Base-by-base conservation (phyloP, 2,113 vertebrate species). In the Ictidomys tridecemlineatus region DNA sequence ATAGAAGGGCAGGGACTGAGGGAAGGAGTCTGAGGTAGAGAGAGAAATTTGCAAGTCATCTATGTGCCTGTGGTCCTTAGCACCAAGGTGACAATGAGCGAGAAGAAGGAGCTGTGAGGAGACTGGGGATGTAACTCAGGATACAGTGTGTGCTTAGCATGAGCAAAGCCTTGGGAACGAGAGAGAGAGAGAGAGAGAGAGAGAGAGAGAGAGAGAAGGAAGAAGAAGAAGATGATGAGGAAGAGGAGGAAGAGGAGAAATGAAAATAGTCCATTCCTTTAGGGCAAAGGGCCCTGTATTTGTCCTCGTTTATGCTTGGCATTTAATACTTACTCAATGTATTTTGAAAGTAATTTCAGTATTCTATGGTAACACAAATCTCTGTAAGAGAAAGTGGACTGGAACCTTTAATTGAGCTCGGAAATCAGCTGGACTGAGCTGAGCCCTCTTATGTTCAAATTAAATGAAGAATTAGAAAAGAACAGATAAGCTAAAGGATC, bases 271-370 rank as follows among this genome's bases (percentile, higher is more conserved):
- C 34, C 48, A 20, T 8, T 16, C 26, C 61, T 39, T 26, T 34
- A 86, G 12, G 65, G 56, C 37, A 73, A 17, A n/a, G 32, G 2
- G 4, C 56, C 45, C 14, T 53, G 4, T 39, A 3, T 22, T 7
- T 87, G 53, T 69, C 53, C 24, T 51, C 39, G 67, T 76, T 42
- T 77, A 58, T 20, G 14, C 34, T 39, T 18, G 76, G 3, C 3
- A 86, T 16, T 79, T 89, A 18, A 16, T 56, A 42, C 76, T 90
- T 91, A 34, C 28, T 79, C n/a, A 58, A 0, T 69, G 58, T 39
- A 82, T 79, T 93, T 91, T 58, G 28, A 80, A 92, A 95, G 89
- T 32, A 63, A 42, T 80, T 97, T 93, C 26, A 92, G 72, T 51
- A 63, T 77, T 6, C 91, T 89, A 70, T 32, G 32, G 51, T 28